Conservation (phyloP, 2,888 invertebrate species). For the Tricholauxania praeusta region DNA sequence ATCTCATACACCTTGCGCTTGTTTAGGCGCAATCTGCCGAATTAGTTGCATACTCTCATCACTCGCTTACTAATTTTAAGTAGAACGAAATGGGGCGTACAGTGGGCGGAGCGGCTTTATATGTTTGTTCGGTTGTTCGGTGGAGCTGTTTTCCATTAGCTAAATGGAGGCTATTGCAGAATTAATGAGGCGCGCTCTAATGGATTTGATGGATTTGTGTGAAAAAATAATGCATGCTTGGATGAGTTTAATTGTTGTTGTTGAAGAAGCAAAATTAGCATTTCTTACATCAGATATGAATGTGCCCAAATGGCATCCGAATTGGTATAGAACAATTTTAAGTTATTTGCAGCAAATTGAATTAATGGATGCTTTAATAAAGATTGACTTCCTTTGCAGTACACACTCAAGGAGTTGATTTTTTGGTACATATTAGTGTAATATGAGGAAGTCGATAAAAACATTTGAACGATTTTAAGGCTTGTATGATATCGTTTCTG, state of each 20-base stretch:
- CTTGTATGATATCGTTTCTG: too few relatives aligned
- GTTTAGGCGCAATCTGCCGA: constrained; percentile 42
- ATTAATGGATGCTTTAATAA: background rate
- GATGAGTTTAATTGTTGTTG: constrained; percentile 30
- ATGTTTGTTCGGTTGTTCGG: constrained; percentile 29
- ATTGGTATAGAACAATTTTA: background rate
- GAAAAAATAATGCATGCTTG: constrained; percentile 33
- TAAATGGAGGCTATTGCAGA: constrained; percentile 66
- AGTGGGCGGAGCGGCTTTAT: background rate
- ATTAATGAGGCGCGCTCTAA: constrained; percentile 66
- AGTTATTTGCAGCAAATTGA: background rate
- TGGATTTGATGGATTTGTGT: constrained; percentile 54
- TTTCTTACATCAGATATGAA: background rate
- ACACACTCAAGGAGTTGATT: too few relatives aligned
- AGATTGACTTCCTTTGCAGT: too few relatives aligned
- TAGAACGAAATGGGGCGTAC: background rate
- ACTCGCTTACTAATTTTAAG: background rate
- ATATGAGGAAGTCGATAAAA: too few relatives aligned
- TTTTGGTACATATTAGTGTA: too few relatives aligned
- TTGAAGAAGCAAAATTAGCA: constrained; percentile 30
- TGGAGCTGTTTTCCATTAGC: constrained; percentile 60
- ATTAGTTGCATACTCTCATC: constrained; percentile 36
- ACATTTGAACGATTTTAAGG: too few relatives aligned
- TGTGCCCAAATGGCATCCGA: background rate
- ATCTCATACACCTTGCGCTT: constrained; percentile 22